phyloP scores from a whole-genome alignment of 2,797 vertebrate species.

The Myotis planiceps region DNA sequence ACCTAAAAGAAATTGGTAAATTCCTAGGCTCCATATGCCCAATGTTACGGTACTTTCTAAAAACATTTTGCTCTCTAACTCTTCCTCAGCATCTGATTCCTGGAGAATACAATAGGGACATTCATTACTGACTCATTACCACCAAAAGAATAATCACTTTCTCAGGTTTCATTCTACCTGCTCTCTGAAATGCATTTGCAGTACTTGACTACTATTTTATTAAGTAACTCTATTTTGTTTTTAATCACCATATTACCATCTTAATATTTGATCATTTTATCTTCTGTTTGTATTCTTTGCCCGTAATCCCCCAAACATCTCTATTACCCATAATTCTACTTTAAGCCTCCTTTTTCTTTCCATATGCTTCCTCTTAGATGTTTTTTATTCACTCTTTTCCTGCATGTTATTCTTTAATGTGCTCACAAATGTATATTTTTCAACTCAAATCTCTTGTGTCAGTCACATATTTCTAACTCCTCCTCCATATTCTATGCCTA shows the following conservation, averaged over 20 bases:
- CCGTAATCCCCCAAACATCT: background rate
- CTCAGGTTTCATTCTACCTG: background rate
- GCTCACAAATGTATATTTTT: background rate
- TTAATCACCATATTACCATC: background rate
- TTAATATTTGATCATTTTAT: background rate
- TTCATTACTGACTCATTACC: background rate
- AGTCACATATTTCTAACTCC: background rate
- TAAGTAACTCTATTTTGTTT: background rate
- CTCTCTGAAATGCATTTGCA: background rate
- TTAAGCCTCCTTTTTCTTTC: background rate
- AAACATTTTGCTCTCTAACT: background rate
- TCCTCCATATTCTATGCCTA: background rate
- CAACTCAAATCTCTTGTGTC: background rate
- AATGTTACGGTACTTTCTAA: background rate
- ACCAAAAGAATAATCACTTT: background rate
- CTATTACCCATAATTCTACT: background rate
- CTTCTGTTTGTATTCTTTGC: background rate
- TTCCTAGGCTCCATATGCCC: background rate
- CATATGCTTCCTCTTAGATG: background rate
- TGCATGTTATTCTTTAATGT: background rate
- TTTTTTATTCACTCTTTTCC: background rate
- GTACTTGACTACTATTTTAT: background rate
- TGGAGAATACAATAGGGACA: background rate
- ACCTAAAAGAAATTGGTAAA: no score
- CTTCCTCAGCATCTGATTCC: background rate